Evolutionary conservation across 1,140 invertebrate genomes (phyloP), one percentile per base, ranked within the genome.

Genomic region (Calliopsis andreniformis): DNA sequence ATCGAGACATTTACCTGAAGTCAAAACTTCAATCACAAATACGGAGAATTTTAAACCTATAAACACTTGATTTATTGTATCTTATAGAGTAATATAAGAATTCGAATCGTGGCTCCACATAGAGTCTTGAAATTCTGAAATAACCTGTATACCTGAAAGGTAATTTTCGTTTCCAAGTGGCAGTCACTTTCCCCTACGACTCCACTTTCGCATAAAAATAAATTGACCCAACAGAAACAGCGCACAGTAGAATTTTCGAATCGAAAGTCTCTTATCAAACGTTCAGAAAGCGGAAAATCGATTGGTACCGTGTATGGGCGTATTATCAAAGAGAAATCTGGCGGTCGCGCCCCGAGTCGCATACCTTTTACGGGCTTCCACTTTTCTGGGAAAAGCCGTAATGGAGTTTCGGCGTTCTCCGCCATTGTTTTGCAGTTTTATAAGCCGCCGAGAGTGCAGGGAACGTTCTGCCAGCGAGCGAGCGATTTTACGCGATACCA

Each of bases 361-460:
- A 12, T 58, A 18, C 55, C 14, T 23, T 70, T 61, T 47, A 4
- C 53, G n/a, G 39, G 39, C 35, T 68, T 79, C 47, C 59, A 47
- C 66, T 78, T 79, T 81, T 42, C 59, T 18, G 30, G 30, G 62
- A 47, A 76, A 69, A 51, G 42, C 64, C 49, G 68, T 81, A 82
- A 82, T 78, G 68, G 79, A 82, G 68, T 82, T 82, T 80, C 61
- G 72, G 25, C 79, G 72, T 82, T 77, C 59, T 10, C 64, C 61
- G 47, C 23, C 67, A 53, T 82, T 82, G 68, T 82, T 82, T 82
- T 47, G 56, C 79, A 43, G 76, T 82, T 82, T 78, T 82, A 71
- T 82, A 64, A 81, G 75, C 79, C 56, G 76, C 68, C 30, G 58
- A 58, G 68, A 76, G 53, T 43, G 42, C 35, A 58, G 45, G 35